Conservation (phyloP, 2,797 vertebrate genomes). For the Tamandua tetradactyla region DNA sequence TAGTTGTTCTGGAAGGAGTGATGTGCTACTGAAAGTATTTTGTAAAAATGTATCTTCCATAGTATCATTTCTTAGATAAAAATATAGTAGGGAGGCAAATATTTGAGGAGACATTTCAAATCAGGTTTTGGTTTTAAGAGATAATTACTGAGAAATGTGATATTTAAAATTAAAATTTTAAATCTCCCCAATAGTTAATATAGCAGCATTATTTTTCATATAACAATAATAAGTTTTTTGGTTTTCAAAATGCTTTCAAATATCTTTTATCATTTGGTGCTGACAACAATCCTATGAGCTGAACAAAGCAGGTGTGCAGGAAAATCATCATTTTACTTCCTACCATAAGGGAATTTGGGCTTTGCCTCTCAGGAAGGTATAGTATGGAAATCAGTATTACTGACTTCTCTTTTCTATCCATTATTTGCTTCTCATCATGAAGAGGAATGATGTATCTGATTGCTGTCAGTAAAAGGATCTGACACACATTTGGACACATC, state of each 20-base stretch:
- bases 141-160: not conserved
- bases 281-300: not conserved
- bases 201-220: conserved; percentile 27
- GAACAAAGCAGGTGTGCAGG: not conserved
- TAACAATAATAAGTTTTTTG: conserved; percentile 22
- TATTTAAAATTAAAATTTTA: conserved; percentile 53
- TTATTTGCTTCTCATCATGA: conserved; percentile 19
- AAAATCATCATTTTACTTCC: not conserved
- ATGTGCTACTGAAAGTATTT: not conserved
- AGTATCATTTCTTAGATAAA: conserved; percentile 40
- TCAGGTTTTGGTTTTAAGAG: not conserved
- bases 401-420: not conserved
- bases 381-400: not conserved
- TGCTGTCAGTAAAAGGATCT: not conserved
- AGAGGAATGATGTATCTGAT: not conserved
- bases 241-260: conserved; percentile 39
- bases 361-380: not conserved
- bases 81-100: not conserved
- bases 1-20: not conserved
- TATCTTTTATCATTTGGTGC: conserved; percentile 37
- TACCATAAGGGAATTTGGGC: not conserved
- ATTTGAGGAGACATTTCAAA: conserved; percentile 33
- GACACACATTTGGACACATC: not conserved
- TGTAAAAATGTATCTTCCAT: conserved; percentile 36
- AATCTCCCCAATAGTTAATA: not conserved